These are phyloP conservation scores for Apis florea DNA, from an alignment of 1,140 invertebrate species.

Conservation along the genomic window DNA sequence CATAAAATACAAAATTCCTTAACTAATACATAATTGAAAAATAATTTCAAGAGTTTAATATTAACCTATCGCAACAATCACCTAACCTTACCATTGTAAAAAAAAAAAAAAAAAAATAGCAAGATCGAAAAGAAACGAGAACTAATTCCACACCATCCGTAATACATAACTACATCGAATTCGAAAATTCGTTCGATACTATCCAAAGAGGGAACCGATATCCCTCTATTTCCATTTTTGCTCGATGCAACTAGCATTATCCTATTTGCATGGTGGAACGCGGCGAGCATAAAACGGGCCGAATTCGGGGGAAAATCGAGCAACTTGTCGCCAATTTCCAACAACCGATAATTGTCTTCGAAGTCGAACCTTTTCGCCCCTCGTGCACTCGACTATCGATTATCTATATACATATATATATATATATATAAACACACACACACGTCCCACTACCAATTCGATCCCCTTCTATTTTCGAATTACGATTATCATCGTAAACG, in stretches of 20 bases:
- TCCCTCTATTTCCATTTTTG: constrained; percentile 1
- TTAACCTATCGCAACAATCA: background rate
- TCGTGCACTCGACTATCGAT: constrained; percentile 18
- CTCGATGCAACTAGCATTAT: constrained; percentile 6
- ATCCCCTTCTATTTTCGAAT: constrained; percentile 25
- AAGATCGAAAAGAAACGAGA: background rate
- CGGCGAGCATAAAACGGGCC: constrained; percentile 11
- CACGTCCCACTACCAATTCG: background rate
- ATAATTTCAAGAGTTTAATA: too few species aligned
- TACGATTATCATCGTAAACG: constrained; percentile 38
- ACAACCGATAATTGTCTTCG: constrained; percentile 10
- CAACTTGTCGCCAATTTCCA: constrained; percentile 29
- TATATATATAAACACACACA: too few species aligned
- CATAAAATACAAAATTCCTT: too few species aligned
- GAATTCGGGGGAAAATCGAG: constrained; percentile 22
- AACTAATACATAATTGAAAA: too few species aligned
- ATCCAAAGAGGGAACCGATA: background rate
- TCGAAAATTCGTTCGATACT: background rate
- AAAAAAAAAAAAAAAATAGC: background rate
- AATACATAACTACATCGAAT: background rate
- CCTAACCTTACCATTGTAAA: background rate
- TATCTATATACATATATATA: background rate
- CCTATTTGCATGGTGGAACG: constrained; percentile 11
- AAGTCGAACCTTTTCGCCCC: background rate
- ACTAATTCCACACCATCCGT: background rate